Conservation (phyloP, 2,113 vertebrate genomes). For the Sminthopsis crassicaudata region DNA sequence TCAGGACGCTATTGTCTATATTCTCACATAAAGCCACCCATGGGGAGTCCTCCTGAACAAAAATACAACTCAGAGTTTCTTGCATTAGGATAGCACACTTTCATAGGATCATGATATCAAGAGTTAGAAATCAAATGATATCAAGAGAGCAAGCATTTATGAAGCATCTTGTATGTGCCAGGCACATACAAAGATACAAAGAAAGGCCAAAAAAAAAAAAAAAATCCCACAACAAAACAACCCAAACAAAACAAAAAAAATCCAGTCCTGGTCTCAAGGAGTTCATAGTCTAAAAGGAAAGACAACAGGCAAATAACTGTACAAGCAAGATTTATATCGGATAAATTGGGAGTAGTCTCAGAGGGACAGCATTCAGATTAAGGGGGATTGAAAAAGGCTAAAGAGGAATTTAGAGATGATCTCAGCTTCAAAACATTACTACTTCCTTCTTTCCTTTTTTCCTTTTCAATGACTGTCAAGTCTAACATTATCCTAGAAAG, state of each 20-base stretch:
- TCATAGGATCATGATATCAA: background rate
- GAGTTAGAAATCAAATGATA: background rate
- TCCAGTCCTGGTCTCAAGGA: background rate
- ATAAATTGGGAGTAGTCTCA: background rate
- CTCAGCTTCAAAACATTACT: background rate
- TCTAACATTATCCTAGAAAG: background rate
- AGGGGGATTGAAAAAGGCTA: background rate
- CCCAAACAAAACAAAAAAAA: too few species aligned
- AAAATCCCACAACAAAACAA: too few species aligned
- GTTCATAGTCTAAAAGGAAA: background rate
- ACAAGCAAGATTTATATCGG: background rate
- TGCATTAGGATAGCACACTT: background rate
- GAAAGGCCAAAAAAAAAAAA: background rate
- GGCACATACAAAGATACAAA: background rate
- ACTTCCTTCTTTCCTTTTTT: background rate
- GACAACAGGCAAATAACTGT: background rate
- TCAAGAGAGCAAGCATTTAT: background rate
- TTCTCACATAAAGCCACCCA: background rate
- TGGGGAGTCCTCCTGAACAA: background rate
- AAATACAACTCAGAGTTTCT: background rate
- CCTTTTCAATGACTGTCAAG: background rate
- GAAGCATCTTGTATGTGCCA: background rate
- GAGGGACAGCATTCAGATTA: background rate
- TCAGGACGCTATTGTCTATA: background rate
- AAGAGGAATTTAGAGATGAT: background rate